These are phyloP conservation scores for Heliconius hewitsoni DNA, from an alignment of 1,140 invertebrate species.

Conservation along the genomic window DNA sequence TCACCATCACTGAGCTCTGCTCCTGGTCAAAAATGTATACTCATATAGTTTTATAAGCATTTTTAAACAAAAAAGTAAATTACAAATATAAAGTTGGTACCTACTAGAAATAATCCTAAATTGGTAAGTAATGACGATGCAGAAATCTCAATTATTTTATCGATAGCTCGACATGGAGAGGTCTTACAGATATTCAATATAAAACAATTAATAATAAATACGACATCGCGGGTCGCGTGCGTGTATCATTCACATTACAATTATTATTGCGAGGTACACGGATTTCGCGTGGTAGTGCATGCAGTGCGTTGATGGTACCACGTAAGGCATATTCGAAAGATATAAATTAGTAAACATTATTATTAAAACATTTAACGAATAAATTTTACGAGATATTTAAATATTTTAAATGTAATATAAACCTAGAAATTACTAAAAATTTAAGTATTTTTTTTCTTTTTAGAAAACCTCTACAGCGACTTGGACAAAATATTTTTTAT, in stretches of 20 bases:
- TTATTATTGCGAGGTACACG: slow-evolving; percentile 70
- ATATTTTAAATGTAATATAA: too few relatives aligned
- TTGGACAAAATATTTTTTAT: too few relatives aligned
- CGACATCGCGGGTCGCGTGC: slow-evolving; percentile 54
- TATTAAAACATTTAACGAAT: background rate
- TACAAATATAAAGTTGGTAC: background rate
- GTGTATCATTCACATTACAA: slow-evolving; percentile 72
- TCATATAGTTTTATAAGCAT: background rate
- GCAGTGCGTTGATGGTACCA: slow-evolving; percentile 31
- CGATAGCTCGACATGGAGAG: slow-evolving; percentile 11
- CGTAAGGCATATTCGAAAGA: slow-evolving; percentile 38
- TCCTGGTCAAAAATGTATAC: slow-evolving; percentile 43
- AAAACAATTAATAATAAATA: slow-evolving; percentile 42
- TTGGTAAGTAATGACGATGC: background rate
- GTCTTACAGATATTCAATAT: slow-evolving; percentile 25
- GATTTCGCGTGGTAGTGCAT: slow-evolving; percentile 69
- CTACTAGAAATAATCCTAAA: too few relatives aligned
- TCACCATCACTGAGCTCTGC: slow-evolving; percentile 85
- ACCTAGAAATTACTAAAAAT: too few relatives aligned
- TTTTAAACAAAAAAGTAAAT: background rate
- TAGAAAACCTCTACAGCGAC: too few relatives aligned
- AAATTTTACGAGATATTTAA: background rate
- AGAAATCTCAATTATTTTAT: background rate
- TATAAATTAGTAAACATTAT: background rate
- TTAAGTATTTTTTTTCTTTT: too few relatives aligned